Base-by-base conservation (phyloP, 1,140 invertebrate species). In the Drosophila suzukii region DNA sequence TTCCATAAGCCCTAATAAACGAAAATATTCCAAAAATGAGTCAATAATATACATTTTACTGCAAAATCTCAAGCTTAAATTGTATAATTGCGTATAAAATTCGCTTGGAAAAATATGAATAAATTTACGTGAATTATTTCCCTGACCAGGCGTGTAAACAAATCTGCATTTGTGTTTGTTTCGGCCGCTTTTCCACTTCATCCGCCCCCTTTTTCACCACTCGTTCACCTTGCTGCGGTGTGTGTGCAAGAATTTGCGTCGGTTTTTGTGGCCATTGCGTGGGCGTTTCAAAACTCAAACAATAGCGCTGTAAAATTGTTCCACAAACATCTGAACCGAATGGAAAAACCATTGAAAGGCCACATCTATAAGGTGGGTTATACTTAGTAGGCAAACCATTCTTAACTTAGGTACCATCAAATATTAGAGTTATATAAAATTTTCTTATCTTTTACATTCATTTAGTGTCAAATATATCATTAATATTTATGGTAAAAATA, bases 281-380 rank as follows among this genome's bases (percentile, higher is more conserved):
- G 62, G 73, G 73, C 72, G 61, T 66, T 76, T 47, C 73, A 75
- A 57, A 75, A 72, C 62, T 60, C 68, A 27, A 27, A 73, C 70
- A 73, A 73, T 50, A 51, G 36, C 39, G 39, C 49, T 75, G 73
- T 75, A 75, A 75, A 75, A 71, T 57, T 39, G 41, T 57, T 71
- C 43, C 51, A 70, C 43, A 71, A 71, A 49, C 67, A 49, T 34
- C 10, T n/a, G 12, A 49, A 36, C 15, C 10, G 15, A 39, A 11
- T 4, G 3, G 11, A 10, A 51, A 55, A 32, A 4, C 13, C 27
- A 49, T 41, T 15, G 10, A 12, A 43, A 8, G 12, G 20, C 20
- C 20, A 20, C 20, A 20, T 20, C 2, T 20, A 2, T 20, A 20
- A 20, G 20, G 20, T 20, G 2, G 20, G 20, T 20, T 20, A 20